Evolutionary conservation across 2,797 vertebrate species (phyloP).

Genomic region (Crenuchus spilurus): DNA sequence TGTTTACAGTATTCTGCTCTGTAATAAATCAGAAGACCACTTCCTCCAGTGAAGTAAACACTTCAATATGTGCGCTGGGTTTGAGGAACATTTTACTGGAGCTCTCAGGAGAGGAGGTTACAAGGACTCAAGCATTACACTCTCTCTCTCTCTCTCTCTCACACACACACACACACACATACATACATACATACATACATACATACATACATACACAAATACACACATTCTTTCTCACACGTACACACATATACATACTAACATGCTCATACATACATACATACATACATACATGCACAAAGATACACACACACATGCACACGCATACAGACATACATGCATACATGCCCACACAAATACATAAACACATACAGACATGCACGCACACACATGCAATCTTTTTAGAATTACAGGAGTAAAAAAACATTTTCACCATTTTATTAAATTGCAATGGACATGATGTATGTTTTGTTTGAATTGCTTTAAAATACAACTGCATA

Average conservation of each 20-base stretch:
- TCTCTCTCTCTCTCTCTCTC: constrained; percentile 27
- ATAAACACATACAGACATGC: not conserved
- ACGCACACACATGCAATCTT: not conserved
- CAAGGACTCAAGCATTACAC: constrained; percentile 44
- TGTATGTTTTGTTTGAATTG: not conserved
- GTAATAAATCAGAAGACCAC: constrained; percentile 63
- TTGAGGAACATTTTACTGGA: constrained; percentile 56
- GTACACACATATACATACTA: not conserved
- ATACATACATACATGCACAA: not conserved
- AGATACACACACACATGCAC: not conserved
- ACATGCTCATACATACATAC: too few species aligned
- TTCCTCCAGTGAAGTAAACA: constrained; percentile 59
- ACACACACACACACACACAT: not conserved
- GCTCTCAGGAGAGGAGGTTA: constrained; percentile 54
- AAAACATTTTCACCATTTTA: not conserved
- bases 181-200: not conserved
- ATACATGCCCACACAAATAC: not conserved
- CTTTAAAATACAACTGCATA: not conserved
- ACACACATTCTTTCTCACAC: constrained; percentile 25
- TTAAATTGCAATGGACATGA: not conserved
- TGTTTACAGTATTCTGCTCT: constrained; percentile 61
- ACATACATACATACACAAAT: not conserved
- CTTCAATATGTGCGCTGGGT: constrained; percentile 61
- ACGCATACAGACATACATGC: not conserved
- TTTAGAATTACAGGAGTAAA: not conserved